phyloP scores from a whole-genome alignment of 2,888 invertebrate genomes.

The Neoitamus cyanurus region DNA sequence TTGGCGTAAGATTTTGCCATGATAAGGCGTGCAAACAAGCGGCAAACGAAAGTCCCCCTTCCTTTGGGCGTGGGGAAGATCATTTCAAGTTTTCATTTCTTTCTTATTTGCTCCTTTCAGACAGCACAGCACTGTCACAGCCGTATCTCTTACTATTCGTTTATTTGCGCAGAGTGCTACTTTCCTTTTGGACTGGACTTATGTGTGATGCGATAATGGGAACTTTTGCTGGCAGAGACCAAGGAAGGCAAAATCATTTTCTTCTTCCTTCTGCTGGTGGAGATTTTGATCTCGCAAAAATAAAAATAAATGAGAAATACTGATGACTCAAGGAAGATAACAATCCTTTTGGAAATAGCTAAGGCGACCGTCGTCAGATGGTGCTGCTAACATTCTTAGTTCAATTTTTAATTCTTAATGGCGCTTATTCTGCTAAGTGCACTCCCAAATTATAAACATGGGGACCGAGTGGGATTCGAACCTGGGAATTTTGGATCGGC shows the following conservation, averaged over 20 bases:
- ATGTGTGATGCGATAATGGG: slow-evolving; percentile 19
- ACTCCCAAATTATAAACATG: too few species aligned
- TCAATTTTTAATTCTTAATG: too few species aligned
- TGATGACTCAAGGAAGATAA: neutral
- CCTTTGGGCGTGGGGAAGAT: neutral
- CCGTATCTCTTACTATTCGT: neutral
- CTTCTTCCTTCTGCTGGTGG: neutral
- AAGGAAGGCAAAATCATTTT: neutral
- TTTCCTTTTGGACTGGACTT: slow-evolving; percentile 17
- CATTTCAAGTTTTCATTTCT: slow-evolving; percentile 36
- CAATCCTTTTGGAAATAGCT: neutral
- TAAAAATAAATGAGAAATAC: neutral
- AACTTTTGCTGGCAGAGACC: neutral
- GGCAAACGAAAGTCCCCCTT: neutral
- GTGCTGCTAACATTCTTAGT: too few species aligned
- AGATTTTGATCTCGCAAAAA: neutral
- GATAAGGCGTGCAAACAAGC: slow-evolving; percentile 50
- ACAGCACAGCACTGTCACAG: neutral
- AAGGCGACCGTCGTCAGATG: neutral
- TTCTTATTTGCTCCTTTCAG: slow-evolving; percentile 7
- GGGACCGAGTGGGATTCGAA: too few species aligned
- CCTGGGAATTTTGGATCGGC: too few species aligned
- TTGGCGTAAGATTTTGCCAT: slow-evolving; percentile 48
- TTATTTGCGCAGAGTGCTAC: slow-evolving; percentile 4
- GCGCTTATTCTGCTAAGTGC: too few species aligned